A percentile compares a stretch with the other conserved stretches of the same genome.
Evolutionary conservation across 2,797 vertebrate species (phyloP).

Genomic region (Ceyx erithaca): DNA sequence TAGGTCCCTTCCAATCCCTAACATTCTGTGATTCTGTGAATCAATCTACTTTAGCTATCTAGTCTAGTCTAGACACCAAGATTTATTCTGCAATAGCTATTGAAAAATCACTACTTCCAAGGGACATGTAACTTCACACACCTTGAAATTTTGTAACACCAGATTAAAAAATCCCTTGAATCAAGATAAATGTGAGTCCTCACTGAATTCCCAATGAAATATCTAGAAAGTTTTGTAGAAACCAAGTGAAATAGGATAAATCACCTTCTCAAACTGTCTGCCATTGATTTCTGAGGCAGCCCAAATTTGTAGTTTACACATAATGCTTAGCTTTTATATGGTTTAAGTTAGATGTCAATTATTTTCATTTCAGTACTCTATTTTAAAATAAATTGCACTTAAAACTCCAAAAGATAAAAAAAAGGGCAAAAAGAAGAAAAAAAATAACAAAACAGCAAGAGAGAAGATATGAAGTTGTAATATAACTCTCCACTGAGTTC

Average conservation of each 20-base stretch:
- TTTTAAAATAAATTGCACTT: not conserved
- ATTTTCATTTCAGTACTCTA: not conserved
- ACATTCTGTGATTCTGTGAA: not conserved
- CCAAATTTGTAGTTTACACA: not conserved
- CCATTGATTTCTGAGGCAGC: not conserved
- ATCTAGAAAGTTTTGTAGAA: not conserved
- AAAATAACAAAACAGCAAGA: not conserved
- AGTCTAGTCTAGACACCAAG: not conserved
- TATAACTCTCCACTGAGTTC: rapidly evolving
- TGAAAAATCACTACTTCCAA: not conserved
- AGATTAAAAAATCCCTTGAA: not conserved
- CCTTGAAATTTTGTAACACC: not conserved
- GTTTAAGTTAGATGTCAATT: not conserved
- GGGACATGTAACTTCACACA: not conserved
- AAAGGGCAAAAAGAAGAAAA: rapidly evolving
- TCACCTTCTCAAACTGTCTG: not conserved
- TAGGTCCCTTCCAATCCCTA: too few relatives aligned
- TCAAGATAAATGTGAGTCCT: not conserved
- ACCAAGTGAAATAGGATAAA: not conserved
- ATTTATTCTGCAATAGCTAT: not conserved
- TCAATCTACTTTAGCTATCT: not conserved
- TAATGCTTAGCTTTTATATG: not conserved
- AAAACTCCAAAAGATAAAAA: not conserved
- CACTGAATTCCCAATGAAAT: not conserved
- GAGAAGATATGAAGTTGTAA: not conserved